Conservation (phyloP, 1,140 invertebrate species). For the Drosophila kohkoa region DNA sequence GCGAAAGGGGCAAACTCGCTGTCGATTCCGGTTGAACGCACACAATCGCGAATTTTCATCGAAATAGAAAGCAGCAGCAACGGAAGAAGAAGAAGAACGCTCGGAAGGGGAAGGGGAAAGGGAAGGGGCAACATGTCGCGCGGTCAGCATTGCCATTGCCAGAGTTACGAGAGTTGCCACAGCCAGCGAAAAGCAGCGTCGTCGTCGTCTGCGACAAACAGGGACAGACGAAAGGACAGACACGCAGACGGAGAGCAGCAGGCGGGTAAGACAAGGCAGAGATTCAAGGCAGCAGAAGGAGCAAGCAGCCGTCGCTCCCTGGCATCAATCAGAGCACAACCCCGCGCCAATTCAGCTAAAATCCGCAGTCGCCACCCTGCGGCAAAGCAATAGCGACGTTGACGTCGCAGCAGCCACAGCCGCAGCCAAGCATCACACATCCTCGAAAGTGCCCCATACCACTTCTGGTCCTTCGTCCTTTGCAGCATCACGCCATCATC, state of each 20-base stretch:
- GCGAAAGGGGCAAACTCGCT: constrained; percentile 18
- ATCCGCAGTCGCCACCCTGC: constrained; percentile 64
- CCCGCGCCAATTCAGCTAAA: constrained; percentile 60
- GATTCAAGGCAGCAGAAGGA: constrained; percentile 35
- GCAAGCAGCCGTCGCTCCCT: constrained; percentile 25
- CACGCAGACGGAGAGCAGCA: constrained; percentile 16
- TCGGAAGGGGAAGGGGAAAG: too few relatives aligned
- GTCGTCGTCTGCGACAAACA: constrained; percentile 49
- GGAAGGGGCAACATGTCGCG: constrained; percentile 56
- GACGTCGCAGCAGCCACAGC: constrained; percentile 16
- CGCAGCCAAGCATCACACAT: constrained; percentile 44
- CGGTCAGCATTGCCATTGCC: constrained; percentile 60
- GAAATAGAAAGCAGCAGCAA: constrained; percentile 57
- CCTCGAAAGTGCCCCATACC: constrained; percentile 23
- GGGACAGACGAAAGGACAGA: background rate
- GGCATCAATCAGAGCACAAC: constrained; percentile 64
- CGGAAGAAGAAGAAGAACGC: too few relatives aligned
- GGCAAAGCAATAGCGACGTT: constrained; percentile 55
- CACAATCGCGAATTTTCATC: constrained; percentile 77
- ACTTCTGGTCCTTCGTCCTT: background rate
- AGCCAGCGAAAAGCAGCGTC: background rate
- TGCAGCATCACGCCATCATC: constrained; percentile 2
- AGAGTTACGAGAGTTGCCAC: background rate
- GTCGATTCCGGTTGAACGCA: constrained; percentile 75
- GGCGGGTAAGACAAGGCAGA: constrained; percentile 42